Percentiles rank a stretch among this genome's conserved stretches.
Conservation (phyloP, 1,140 invertebrate species). For the Periplaneta americana region DNA sequence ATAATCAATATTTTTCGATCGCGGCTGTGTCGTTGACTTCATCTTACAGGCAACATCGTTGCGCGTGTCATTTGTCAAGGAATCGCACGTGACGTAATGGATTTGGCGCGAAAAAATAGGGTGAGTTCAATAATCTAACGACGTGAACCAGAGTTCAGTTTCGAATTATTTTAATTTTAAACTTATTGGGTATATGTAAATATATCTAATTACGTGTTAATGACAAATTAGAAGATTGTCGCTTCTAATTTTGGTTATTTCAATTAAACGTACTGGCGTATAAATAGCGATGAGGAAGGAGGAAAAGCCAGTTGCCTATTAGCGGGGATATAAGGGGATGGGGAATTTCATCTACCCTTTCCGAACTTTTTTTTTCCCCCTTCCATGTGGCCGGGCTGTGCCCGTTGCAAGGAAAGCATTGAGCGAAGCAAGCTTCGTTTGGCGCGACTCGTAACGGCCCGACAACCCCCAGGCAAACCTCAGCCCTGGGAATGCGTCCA, state of each 20-base stretch:
- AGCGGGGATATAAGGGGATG: not conserved
- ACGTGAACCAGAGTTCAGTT: not conserved
- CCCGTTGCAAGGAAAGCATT: constrained; percentile 7
- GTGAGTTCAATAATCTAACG: not conserved
- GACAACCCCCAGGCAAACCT: constrained; percentile 10
- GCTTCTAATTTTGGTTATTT: not conserved
- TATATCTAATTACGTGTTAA: not conserved
- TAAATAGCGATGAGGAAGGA: not conserved
- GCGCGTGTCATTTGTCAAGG: not conserved
- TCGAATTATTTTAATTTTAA: too few species aligned
- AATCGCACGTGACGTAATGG: not conserved
- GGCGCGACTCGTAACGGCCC: constrained; percentile 6
- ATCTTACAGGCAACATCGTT: not conserved
- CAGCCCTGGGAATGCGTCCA: constrained; percentile 41
- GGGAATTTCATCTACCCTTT: not conserved
- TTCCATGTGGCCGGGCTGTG: not conserved
- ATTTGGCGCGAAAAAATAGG: not conserved
- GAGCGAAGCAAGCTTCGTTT: not conserved
- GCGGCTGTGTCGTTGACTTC: not conserved
- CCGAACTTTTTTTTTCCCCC: not conserved
- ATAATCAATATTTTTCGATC: not conserved
- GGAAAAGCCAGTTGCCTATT: not conserved
- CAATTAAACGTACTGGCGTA: not conserved
- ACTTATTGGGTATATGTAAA: too few species aligned
- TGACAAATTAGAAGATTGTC: not conserved